Evolutionary conservation across 2,888 invertebrate genomes (phyloP).

Genomic region (Cheilosia urbana): DNA sequence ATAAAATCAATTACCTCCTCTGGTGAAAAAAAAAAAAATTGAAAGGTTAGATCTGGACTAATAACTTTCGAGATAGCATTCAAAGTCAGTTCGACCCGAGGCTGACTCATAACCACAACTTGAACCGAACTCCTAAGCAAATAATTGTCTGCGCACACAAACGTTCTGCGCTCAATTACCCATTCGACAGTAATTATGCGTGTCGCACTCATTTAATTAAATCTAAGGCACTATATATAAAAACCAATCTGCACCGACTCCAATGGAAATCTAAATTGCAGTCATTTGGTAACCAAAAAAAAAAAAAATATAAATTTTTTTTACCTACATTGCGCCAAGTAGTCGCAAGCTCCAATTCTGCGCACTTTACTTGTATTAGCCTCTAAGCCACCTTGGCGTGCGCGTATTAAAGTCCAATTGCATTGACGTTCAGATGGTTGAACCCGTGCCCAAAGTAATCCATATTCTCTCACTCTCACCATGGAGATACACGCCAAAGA

Average conservation of each 20-base stretch:
- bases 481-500: slow-evolving; percentile 7
- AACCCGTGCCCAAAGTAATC: slow-evolving; percentile 64
- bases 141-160: neutral
- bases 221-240: slow-evolving; percentile 5
- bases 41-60: slow-evolving; percentile 30
- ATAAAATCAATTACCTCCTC: slow-evolving; percentile 14
- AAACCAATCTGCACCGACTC: neutral
- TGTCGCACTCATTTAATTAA: slow-evolving; percentile 40
- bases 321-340: slow-evolving; percentile 22
- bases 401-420: slow-evolving; percentile 31
- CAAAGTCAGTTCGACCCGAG: neutral
- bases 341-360: slow-evolving; percentile 29
- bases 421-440: slow-evolving; percentile 61
- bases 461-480: slow-evolving; percentile 24
- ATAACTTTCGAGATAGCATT: slow-evolving; percentile 11
- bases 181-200: slow-evolving; percentile 43
- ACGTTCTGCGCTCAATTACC: slow-evolving; percentile 49
- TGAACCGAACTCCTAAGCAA: neutral
- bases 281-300: slow-evolving; percentile 41
- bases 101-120: slow-evolving; percentile 5
- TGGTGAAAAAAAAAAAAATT: neutral
- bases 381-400: slow-evolving; percentile 37
- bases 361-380: neutral
- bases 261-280: slow-evolving; percentile 40
- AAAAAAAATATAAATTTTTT: neutral